Base-by-base conservation (phyloP, 2,797 vertebrate genomes). In the Helostoma temminkii region DNA sequence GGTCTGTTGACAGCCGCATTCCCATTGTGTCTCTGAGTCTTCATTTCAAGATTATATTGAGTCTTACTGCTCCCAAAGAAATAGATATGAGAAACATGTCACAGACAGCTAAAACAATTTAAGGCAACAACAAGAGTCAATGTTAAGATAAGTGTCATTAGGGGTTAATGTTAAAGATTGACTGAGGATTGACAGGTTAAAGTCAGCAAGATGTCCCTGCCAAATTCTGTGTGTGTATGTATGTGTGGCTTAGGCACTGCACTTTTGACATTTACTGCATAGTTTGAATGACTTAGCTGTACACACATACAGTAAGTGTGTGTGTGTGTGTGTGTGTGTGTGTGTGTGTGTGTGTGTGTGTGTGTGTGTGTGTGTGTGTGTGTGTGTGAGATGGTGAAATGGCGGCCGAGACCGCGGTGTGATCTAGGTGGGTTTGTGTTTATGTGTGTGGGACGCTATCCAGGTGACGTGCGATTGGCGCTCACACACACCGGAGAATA, bases 1-100 rank as follows among this genome's bases (percentile, higher is more conserved):
- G 97, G 97, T 86, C 57, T 74, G 71, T 58, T 22, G 58, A 10
- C 30, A 18, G n/a, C 54, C 36, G 9, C 14, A 34, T 50, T 39
- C 11, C 0, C 24, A 5, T 2, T n/a, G 32, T 34, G 25, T 60
- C 24, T 65, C 32, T 3, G 5, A 66, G 45, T 19, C 11, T n/a
- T n/a, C n/a, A n/a, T n/a, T n/a, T n/a, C n/a, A n/a, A n/a, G n/a
- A 10, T 47, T 6, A 16, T 22, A 19, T 67, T n/a, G 47, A 53
- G 8, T 37, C 41, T 64, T 21, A 16, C 16, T 55, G 48, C 15
- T 21, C 28, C 28, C 42, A 4, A 55, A 47, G 1, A 32, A 14
- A 37, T 43, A 37, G 22, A 54, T 42, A 15, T 18, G 32, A 26
- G 3, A 16, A 49, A 32, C 39, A 12, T 26, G 36, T 32, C 15